Evolutionary conservation across 2,113 vertebrate genomes (phyloP).

Genomic region (Psettodes erumei): DNA sequence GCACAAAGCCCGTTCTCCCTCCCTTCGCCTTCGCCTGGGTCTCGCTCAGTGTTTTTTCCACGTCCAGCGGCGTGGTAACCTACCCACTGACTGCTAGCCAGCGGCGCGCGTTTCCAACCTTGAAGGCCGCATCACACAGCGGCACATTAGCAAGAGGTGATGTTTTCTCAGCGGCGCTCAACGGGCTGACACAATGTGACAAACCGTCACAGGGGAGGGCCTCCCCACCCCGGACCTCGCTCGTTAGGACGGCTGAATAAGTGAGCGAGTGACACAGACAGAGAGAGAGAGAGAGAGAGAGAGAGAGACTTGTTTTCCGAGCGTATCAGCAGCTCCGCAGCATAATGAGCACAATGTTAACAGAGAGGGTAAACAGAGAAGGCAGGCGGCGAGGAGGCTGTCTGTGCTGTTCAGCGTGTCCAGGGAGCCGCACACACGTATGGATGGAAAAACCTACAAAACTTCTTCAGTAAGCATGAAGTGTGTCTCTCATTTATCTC

Average conservation of each 20-base stretch:
- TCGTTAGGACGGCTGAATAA: constrained; percentile 52
- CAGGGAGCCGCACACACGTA: constrained; percentile 25
- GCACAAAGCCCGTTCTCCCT: constrained; percentile 17
- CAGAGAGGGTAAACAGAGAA: constrained; percentile 62
- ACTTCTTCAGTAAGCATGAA: too few relatives aligned
- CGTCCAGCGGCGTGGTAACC: constrained; percentile 26
- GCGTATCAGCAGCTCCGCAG: constrained; percentile 48
- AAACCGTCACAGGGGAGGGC: constrained; percentile 63
- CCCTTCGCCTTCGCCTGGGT: constrained; percentile 8
- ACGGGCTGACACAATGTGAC: constrained; percentile 64
- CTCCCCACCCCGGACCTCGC: constrained; percentile 36
- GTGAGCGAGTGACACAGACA: constrained; percentile 37
- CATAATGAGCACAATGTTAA: constrained; percentile 73
- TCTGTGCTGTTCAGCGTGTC: constrained; percentile 34
- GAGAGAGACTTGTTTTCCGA: constrained; percentile 37
- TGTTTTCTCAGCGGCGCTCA: constrained; percentile 63
- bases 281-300: constrained; percentile 24
- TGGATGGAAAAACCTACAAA: background rate
- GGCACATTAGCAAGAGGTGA: constrained; percentile 60
- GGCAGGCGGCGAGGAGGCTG: constrained; percentile 49
- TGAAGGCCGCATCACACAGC: constrained; percentile 40
- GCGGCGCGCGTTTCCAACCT: constrained; percentile 53
- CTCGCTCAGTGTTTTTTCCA: constrained; percentile 10
- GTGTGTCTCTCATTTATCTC: background rate
- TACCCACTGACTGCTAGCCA: constrained; percentile 49